phyloP scores from a whole-genome alignment of 1,140 invertebrate species.

The Andrena cerasifolii region DNA sequence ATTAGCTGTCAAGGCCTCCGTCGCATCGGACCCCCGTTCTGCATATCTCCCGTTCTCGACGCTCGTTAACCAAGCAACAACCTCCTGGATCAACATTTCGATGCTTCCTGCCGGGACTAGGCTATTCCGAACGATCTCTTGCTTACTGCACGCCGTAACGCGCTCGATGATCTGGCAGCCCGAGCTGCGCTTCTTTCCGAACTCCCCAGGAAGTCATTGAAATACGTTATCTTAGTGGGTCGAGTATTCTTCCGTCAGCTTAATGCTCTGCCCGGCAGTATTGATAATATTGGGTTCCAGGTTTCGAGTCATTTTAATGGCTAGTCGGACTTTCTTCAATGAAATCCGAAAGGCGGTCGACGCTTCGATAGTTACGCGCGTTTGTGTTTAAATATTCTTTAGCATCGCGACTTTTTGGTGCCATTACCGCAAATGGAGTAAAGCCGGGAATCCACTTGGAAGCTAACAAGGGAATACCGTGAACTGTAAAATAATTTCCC shows the following conservation, averaged over 20 bases:
- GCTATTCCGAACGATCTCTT: background rate
- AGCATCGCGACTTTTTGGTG: no score
- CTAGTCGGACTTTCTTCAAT: no score
- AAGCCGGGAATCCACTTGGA: no score
- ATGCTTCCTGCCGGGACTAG: constrained; percentile 10
- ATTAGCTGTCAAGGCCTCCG: constrained; percentile 66
- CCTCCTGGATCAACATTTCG: constrained; percentile 37
- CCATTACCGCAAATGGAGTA: no score
- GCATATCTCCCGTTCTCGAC: constrained; percentile 1
- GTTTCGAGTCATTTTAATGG: background rate
- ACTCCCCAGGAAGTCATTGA: background rate
- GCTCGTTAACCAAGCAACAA: constrained; percentile 27
- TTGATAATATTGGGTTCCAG: background rate
- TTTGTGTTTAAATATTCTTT: no score
- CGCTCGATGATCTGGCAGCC: background rate
- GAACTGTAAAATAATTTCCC: no score
- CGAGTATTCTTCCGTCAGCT: background rate
- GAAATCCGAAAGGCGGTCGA: no score
- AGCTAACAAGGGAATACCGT: no score
- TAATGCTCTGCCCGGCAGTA: no score
- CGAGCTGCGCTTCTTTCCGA: background rate
- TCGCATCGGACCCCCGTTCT: constrained; percentile 38
- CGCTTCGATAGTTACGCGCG: no score
- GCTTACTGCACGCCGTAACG: background rate
- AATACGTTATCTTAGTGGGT: constrained; percentile 12